A percentile compares a stretch with the other conserved stretches of the same genome.
These are phyloP conservation scores for Ostrea denselamellosa DNA, from an alignment of 1,140 invertebrate genomes.

Conservation along the genomic window DNA sequence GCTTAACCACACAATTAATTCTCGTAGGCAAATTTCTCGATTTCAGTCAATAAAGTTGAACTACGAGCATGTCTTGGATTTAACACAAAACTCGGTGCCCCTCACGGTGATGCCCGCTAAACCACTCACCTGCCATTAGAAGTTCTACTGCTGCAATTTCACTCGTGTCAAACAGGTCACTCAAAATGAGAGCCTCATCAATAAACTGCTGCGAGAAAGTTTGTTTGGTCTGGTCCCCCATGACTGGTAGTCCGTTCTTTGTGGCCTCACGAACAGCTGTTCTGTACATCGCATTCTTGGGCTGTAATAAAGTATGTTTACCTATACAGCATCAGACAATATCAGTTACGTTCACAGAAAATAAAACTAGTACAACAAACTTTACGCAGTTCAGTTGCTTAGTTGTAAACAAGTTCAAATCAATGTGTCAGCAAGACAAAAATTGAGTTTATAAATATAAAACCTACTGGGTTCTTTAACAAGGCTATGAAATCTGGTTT, in stretches of 20 bases:
- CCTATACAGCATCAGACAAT: neutral
- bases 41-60: too few species aligned
- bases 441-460: neutral
- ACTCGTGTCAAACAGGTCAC: constrained; percentile 96
- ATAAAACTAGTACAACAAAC: too few species aligned
- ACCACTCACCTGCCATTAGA: constrained; percentile 85
- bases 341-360: too few species aligned
- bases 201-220: constrained; percentile 90
- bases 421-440: neutral
- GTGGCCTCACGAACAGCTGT: constrained; percentile 89
- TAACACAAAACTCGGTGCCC: too few species aligned
- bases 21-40: too few species aligned
- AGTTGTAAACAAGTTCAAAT: too few species aligned
- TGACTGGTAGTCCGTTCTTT: constrained; percentile 88
- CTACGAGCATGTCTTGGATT: too few species aligned
- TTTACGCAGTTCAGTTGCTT: too few species aligned
- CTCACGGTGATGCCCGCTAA: neutral
- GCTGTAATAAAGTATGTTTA: constrained; percentile 79
- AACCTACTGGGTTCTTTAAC: constrained; percentile 91
- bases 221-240: constrained; percentile 87
- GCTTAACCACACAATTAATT: too few species aligned
- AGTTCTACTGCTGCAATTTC: constrained; percentile 94
- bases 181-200: constrained; percentile 93
- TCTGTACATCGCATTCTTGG: constrained; percentile 87
- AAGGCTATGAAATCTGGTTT: constrained; percentile 93